phyloP scores from a whole-genome alignment of 37 sponge, comb jelly and placozoan species.

The Eunapius fragilis region DNA sequence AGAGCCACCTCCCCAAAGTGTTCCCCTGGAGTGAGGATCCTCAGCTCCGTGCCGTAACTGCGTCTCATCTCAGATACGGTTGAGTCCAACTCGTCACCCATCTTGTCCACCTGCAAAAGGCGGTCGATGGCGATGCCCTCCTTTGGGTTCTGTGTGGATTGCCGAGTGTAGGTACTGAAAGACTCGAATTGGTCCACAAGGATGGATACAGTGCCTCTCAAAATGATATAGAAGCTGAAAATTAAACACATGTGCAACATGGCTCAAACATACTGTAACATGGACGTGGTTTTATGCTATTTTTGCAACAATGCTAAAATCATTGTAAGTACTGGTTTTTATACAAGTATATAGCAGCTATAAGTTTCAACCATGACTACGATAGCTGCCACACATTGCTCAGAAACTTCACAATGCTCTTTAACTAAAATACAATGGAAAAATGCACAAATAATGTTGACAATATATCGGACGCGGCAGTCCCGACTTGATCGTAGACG shows the following conservation, averaged over 20 bases:
- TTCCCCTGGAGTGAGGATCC: background rate
- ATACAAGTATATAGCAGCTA: too few species aligned
- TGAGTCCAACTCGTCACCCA: background rate
- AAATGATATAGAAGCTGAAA: background rate
- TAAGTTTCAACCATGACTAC: too few species aligned
- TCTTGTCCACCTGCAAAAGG: background rate
- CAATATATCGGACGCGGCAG: too few species aligned
- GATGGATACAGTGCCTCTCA: background rate
- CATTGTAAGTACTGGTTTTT: too few species aligned
- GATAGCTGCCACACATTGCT: too few species aligned
- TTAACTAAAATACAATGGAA: too few species aligned
- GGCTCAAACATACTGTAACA: background rate
- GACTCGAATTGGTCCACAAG: background rate
- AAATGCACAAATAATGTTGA: too few species aligned
- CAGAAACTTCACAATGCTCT: too few species aligned
- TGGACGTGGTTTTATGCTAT: background rate
- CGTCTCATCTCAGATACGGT: background rate
- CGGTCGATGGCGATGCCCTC: background rate
- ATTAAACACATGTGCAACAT: background rate
- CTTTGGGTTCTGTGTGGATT: background rate
- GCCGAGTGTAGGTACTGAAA: background rate
- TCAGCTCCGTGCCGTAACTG: background rate
- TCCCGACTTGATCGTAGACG: too few species aligned
- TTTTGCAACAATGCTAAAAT: too few species aligned
- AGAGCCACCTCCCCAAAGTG: background rate